Evolutionary conservation across 2,888 invertebrate species (phyloP).

Genomic region (Dynastes grantii): DNA sequence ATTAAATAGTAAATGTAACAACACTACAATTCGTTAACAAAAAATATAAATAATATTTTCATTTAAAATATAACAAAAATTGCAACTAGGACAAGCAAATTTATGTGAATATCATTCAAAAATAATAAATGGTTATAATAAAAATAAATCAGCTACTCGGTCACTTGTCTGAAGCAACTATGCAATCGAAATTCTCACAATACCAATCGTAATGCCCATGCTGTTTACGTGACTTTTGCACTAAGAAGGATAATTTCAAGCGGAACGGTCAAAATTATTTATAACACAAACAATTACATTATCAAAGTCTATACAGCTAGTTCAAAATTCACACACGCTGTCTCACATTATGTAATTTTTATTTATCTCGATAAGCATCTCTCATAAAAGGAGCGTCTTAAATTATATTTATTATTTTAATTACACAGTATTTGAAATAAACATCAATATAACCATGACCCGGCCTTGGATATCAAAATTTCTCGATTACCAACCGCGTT

Average conservation of each 20-base stretch:
- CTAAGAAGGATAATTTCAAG: background rate
- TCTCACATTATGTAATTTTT: conserved; percentile 6
- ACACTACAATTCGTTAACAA: too few species aligned
- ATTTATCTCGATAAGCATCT: conserved; percentile 1
- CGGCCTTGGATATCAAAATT: conserved; percentile 15
- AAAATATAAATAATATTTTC: too few species aligned
- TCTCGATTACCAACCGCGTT: conserved; percentile 1
- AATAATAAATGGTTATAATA: too few species aligned
- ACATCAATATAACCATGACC: conserved; percentile 31
- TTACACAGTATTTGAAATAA: conserved; percentile 12
- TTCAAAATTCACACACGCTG: background rate
- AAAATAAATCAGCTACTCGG: too few species aligned
- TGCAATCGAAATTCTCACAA: too few species aligned
- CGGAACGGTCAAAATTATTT: background rate
- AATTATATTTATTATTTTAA: conserved; percentile 20
- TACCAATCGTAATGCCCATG: too few species aligned
- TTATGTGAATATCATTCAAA: too few species aligned
- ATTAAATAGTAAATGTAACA: too few species aligned
- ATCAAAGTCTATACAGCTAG: background rate
- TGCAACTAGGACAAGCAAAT: too few species aligned
- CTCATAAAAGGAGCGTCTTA: conserved; percentile 1
- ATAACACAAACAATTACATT: conserved; percentile 7
- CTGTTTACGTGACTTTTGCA: conserved; percentile 7
- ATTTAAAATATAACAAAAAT: too few species aligned
- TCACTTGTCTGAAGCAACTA: too few species aligned